These are phyloP conservation scores for Stegostoma tigrinum DNA, from an alignment of 2,113 vertebrate species.

Conservation along the genomic window DNA sequence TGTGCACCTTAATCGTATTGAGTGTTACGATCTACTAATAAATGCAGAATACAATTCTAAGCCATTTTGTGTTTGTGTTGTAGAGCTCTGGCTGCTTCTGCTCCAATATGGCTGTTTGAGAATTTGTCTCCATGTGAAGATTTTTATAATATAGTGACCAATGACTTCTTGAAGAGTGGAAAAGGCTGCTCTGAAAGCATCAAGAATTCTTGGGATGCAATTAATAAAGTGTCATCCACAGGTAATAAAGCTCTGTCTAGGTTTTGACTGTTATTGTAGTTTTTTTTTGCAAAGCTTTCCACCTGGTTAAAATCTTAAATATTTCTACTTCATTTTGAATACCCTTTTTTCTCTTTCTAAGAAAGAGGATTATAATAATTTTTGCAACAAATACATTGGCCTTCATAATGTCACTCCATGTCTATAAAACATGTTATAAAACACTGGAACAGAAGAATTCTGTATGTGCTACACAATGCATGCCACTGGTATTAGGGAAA, in stretches of 20 bases:
- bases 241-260: constrained; percentile 53
- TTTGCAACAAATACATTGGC: not conserved
- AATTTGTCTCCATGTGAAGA: constrained; percentile 71
- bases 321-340: not conserved
- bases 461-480: not conserved
- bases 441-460: not conserved
- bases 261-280: not conserved
- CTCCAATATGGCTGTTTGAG: constrained; percentile 88
- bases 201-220: constrained; percentile 73
- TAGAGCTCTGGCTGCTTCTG: constrained; percentile 88
- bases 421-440: not conserved
- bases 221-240: constrained; percentile 64
- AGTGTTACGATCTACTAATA: not conserved
- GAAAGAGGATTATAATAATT: not conserved
- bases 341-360: not conserved
- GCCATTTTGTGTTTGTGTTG: constrained; percentile 35
- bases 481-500: not conserved
- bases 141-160: constrained; percentile 76
- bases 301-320: not conserved
- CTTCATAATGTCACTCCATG: not conserved
- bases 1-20: not conserved
- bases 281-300: not conserved
- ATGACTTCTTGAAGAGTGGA: constrained; percentile 72
- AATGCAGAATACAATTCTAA: not conserved
- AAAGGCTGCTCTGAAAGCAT: constrained; percentile 71